Percentiles rank a stretch among this genome's conserved stretches.
phyloP scores from a whole-genome alignment of 2,797 vertebrate species.

The Squalus acanthias region DNA sequence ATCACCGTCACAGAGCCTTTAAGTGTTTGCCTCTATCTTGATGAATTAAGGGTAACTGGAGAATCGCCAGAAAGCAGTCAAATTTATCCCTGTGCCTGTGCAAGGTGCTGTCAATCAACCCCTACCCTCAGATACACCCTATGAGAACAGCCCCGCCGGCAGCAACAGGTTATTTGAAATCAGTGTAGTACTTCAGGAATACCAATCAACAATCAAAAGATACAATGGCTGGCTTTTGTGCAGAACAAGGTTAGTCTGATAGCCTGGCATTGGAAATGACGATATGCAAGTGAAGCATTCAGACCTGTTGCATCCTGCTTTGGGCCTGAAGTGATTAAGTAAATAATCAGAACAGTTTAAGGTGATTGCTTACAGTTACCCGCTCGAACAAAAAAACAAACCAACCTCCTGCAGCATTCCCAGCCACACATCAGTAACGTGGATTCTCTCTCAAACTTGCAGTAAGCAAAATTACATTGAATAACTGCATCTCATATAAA shows the following conservation, averaged over 20 bases:
- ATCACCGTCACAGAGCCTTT: neutral
- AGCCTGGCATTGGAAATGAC: neutral
- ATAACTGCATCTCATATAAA: neutral
- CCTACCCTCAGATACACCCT: neutral
- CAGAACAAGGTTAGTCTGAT: neutral
- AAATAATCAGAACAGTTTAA: slow-evolving; percentile 1
- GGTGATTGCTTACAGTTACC: neutral
- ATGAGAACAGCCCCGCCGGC: neutral
- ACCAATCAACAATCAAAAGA: neutral
- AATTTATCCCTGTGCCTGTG: neutral
- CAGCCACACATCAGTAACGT: neutral
- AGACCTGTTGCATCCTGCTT: neutral
- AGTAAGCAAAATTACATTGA: neutral
- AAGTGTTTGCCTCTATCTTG: neutral
- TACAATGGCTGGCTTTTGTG: neutral
- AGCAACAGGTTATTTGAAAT: neutral
- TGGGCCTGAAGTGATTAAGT: neutral
- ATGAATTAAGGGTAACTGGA: neutral
- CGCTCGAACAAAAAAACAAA: neutral
- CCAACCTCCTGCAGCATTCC: neutral
- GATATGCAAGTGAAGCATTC: neutral
- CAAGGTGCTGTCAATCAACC: neutral
- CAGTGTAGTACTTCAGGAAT: neutral
- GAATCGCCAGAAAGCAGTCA: neutral
- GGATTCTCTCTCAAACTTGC: neutral